Percentiles rank a stretch among this genome's conserved stretches.
Evolutionary conservation across 1,140 invertebrate genomes (phyloP).

Genomic region (Drosophila orosa): DNA sequence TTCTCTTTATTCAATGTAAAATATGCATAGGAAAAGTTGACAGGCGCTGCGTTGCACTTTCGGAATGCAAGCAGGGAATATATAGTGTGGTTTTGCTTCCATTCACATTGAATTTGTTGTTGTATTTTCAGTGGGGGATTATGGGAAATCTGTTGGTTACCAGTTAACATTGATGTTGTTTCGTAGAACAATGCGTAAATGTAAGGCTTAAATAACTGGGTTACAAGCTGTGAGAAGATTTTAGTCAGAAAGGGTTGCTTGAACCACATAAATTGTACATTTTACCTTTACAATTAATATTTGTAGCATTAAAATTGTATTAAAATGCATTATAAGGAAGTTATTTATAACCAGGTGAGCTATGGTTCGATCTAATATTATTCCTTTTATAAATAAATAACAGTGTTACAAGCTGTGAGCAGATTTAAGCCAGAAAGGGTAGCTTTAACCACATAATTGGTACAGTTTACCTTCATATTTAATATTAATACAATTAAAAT

Average conservation of each 20-base stretch:
- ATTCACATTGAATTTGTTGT: slow-evolving; percentile 31
- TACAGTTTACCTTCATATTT: not conserved
- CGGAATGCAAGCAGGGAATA: slow-evolving; percentile 28
- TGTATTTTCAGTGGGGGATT: not conserved
- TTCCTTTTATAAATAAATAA: too few species aligned
- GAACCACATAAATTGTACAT: too few species aligned
- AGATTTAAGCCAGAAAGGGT: not conserved
- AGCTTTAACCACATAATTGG: too few species aligned
- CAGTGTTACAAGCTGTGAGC: too few species aligned
- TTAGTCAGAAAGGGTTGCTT: not conserved
- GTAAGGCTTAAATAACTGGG: slow-evolving; percentile 5
- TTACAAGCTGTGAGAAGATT: not conserved
- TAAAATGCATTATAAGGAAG: not conserved
- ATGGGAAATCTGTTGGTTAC: not conserved
- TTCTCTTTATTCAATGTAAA: slow-evolving; percentile 24
- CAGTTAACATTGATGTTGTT: slow-evolving; percentile 2
- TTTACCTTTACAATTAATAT: not conserved
- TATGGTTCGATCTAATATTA: too few species aligned
- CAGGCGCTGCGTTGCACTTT: slow-evolving; percentile 3
- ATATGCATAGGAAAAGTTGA: slow-evolving; percentile 50
- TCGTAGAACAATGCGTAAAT: not conserved
- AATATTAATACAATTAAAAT: too few species aligned
- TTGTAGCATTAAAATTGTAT: too few species aligned
- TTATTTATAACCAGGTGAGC: too few species aligned
- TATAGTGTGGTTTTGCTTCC: slow-evolving; percentile 20